phyloP scores from a whole-genome alignment of 1,140 invertebrate genomes.

The Nomia melanderi region DNA sequence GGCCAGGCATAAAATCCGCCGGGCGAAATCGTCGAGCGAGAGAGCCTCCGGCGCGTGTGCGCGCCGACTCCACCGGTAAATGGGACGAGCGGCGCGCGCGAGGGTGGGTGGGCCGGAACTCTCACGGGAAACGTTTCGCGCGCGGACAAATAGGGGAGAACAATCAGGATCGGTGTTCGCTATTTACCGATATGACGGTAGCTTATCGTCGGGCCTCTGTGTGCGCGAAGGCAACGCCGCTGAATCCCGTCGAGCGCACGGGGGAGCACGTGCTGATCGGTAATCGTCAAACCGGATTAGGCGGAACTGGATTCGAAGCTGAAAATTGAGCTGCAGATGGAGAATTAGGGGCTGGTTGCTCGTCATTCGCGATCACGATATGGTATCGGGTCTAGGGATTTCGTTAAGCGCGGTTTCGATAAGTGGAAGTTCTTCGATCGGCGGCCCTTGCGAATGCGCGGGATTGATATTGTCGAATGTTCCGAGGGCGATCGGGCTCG shows the following conservation, averaged over 20 bases:
- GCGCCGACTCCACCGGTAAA: background rate
- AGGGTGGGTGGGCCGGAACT: background rate
- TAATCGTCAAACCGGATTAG: background rate
- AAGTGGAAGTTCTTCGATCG: no score
- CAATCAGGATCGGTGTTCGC: slow-evolving; percentile 47
- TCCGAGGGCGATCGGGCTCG: no score
- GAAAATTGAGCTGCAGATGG: background rate
- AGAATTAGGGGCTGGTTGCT: background rate
- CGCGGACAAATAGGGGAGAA: slow-evolving; percentile 37
- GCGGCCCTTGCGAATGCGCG: no score
- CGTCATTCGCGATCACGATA: no score
- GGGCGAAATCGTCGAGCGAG: slow-evolving; percentile 50
- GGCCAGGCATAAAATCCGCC: slow-evolving; percentile 64
- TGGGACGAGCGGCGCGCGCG: no score
- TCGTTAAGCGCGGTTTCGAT: no score
- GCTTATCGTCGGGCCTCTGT: slow-evolving; percentile 19
- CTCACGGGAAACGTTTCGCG: slow-evolving; percentile 52
- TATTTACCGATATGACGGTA: slow-evolving; percentile 50
- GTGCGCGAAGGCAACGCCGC: background rate
- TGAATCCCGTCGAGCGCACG: background rate
- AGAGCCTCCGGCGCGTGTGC: background rate
- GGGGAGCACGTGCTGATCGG: background rate
- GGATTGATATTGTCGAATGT: no score
- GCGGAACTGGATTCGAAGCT: background rate
- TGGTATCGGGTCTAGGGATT: no score